A percentile compares a stretch with the other conserved stretches of the same genome.
Conservation (phyloP, 2,888 invertebrate genomes). For the Hesperia comma region DNA sequence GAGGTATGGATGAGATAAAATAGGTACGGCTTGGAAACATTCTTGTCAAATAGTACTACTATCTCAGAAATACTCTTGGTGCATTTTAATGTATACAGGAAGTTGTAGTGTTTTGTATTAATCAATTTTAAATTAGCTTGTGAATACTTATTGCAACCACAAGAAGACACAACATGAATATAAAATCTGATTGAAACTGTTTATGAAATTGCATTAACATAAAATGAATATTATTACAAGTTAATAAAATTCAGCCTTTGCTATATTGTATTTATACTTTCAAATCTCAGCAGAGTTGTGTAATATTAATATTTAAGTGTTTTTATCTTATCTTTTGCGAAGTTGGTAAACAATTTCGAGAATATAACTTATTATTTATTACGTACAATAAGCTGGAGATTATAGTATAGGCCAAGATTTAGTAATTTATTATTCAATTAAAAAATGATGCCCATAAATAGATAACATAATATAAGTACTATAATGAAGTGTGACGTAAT, state of each 20-base stretch:
- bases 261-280: not conserved
- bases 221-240: not conserved
- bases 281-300: not conserved
- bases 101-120: no score
- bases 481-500: not conserved
- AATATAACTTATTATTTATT: slow-evolving; percentile 7
- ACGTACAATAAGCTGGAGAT: not conserved
- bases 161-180: not conserved
- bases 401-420: not conserved
- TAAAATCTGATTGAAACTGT: not conserved
- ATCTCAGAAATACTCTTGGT: no score
- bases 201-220: not conserved
- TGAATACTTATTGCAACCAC: no score
- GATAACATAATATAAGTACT: not conserved
- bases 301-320: not conserved
- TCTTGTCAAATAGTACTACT: no score
- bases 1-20: no score
- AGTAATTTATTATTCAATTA: not conserved
- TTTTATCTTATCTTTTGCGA: not conserved
- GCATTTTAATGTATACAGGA: no score
- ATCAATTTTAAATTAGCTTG: no score
- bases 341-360: not conserved
- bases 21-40: no score
- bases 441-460: not conserved
- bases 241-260: not conserved